Evolutionary conservation across 2,797 vertebrate species (phyloP), one percentile per base, ranked within the genome.

Genomic region (Graptemys geographica): DNA sequence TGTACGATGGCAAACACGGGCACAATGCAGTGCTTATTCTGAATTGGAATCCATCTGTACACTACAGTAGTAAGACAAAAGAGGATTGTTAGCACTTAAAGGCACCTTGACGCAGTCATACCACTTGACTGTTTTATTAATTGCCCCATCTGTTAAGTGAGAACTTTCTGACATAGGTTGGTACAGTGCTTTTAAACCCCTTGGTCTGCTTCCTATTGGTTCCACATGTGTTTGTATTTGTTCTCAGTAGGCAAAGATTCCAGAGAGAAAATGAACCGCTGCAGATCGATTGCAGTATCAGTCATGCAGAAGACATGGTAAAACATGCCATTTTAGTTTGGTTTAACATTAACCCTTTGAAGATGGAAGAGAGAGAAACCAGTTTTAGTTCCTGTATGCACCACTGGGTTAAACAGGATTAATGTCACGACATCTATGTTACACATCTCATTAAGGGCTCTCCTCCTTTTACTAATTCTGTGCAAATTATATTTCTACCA

Each of bases 171-270:
- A 98, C 97, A 98, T 97, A 97, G 97, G 97, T 97, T 98, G 97
- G 97, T 98, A 98, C 95, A 89, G 96, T 5, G 53, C 97, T 98
- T 96, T 98, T 97, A 97, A 98, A 97, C 94, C 97, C 97, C 95
- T 97, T 97, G 92, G 97, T 98, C 98, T 98, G 98, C 97, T 98
- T 98, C 97, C 98, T 98, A 98, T 99, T 98, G 98, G 98, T 98
- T 98, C 98, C 98, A 98, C 98, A 98, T 98, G 98, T 98, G 98
- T 98, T 98, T 98, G 97, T 97, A 90, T 98, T 98, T 98, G 98
- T 98, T 98, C 98, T 98, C 98, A 98, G 98, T 97, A 96, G 98
- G 97, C 96, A 97, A 94, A 97, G 98, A 98, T 98, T 98, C 98
- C 98, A 98, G 97, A 93, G 92, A 98, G 98, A 98, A 98, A 98